Base-by-base conservation (phyloP, 2,113 vertebrate species). In the Neolamprologus kungweensis region DNA sequence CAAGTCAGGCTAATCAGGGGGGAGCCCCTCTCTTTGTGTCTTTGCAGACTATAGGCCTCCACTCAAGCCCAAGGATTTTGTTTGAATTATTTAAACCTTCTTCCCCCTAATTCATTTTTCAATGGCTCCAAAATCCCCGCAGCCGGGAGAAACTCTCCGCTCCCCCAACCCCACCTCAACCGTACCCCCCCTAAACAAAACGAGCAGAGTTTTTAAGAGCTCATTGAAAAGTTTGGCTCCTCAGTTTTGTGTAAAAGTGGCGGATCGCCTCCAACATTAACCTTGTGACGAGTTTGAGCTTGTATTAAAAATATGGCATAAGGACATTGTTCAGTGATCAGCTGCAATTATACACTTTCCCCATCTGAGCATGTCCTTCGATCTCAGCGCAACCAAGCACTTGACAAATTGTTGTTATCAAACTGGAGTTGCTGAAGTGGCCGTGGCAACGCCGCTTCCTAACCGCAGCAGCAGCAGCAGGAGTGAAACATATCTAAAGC, bases 21-120 rank as follows among this genome's bases (percentile, higher is more conserved):
- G 86, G 89, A 89, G 85, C 31, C 16, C n/a, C 84, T 89, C 83
- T 93, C 92, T 90, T 92, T 95, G 91, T 93, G 91, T 93, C 88
- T 94, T 87, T 75, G 83, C 89, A 86, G 90, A 88, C 90, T 90
- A 92, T 85, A 85, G 89, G 87, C 92, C 84, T 90, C 82, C 84
- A 90, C 91, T 90, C 88, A 89, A 91, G 86, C 92, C 85, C 85
- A 88, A 92, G 89, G 91, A 95, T 92, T 94, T 86, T 31, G 60
- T 90, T 85, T 96, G 92, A 95, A 95, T 96, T 94, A 96, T 96
- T 96, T 89, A 96, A 90, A 87, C 87, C 84, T 94, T 91, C 93
- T 94, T 94, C 89, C 93, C 88, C 91, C 87, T 92, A 93, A 95
- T 95, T 94, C 88, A 95, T 95, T 95, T 96, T 95, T 94, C 92